Percentiles rank a stretch among this genome's conserved stretches.
Evolutionary conservation across 2,113 vertebrate genomes (phyloP).

Genomic region (Thalassoma bifasciatum): DNA sequence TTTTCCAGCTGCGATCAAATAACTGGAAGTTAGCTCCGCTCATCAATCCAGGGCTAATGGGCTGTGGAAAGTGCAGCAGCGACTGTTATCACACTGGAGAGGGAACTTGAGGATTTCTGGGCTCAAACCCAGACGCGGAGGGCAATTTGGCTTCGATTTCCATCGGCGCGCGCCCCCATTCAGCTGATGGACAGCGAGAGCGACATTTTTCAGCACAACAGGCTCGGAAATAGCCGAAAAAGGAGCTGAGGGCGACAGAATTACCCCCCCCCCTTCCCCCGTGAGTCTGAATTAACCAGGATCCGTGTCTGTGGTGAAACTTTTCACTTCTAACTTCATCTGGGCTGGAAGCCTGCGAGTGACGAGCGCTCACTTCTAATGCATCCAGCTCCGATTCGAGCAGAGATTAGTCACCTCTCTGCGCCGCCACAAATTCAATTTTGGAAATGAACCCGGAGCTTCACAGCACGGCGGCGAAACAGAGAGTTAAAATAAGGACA

Average conservation of each 20-base stretch:
- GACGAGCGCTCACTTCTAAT: slow-evolving; percentile 44
- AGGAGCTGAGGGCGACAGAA: slow-evolving; percentile 20
- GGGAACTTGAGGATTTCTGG: slow-evolving; percentile 42
- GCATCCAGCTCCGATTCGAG: slow-evolving; percentile 19
- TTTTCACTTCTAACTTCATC: slow-evolving; percentile 43
- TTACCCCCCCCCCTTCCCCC: slow-evolving; percentile 16
- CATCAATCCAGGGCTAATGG: slow-evolving; percentile 64
- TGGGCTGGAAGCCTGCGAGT: slow-evolving; percentile 31
- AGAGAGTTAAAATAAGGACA: slow-evolving; percentile 9
- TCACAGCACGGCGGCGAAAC: not conserved
- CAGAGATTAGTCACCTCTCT: slow-evolving; percentile 31
- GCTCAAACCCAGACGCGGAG: slow-evolving; percentile 28
- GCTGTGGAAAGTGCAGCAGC: slow-evolving; percentile 43
- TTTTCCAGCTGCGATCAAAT: slow-evolving; percentile 51
- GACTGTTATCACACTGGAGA: slow-evolving; percentile 49
- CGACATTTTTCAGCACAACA: slow-evolving; percentile 25
- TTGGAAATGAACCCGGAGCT: slow-evolving; percentile 28
- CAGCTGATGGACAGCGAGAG: not conserved
- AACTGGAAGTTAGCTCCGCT: slow-evolving; percentile 33
- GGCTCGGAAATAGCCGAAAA: slow-evolving; percentile 22
- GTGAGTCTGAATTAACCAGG: slow-evolving; percentile 4
- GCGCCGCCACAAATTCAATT: slow-evolving; percentile 6
- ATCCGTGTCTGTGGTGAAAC: slow-evolving; percentile 39
- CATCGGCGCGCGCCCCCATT: slow-evolving; percentile 39
- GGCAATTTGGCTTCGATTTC: slow-evolving; percentile 47